These are phyloP conservation scores for Acanthosepion esculentum DNA, from an alignment of 2,888 invertebrate genomes.

Conservation along the genomic window DNA sequence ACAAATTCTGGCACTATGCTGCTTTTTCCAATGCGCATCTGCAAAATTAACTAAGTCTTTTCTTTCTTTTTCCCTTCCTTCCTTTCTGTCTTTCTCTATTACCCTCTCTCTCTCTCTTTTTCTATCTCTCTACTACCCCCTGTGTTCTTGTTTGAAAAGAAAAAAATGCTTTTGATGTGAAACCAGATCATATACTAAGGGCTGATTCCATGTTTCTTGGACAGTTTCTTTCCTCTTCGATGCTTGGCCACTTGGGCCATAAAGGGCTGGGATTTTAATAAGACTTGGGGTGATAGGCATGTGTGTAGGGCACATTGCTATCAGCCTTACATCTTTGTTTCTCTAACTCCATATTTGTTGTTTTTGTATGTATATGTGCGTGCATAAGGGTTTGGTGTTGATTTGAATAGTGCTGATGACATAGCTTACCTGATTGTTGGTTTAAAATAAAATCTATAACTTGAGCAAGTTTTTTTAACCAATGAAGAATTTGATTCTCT, in stretches of 20 bases:
- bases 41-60: not conserved
- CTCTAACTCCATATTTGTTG: not conserved
- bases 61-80: not conserved
- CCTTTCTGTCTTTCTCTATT: too few species aligned
- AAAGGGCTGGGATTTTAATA: slow-evolving; percentile 15
- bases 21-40: not conserved
- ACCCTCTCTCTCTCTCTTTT: not conserved
- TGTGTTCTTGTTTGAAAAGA: too few species aligned
- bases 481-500: not conserved
- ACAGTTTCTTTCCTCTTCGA: not conserved
- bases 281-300: not conserved
- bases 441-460: not conserved
- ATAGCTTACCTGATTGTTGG: not conserved
- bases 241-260: not conserved
- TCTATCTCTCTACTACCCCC: not conserved
- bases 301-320: slow-evolving; percentile 1
- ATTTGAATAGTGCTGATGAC: not conserved
- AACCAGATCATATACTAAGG: not conserved
- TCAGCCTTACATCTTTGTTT: not conserved
- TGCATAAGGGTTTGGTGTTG: not conserved
- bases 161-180: not conserved
- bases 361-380: not conserved
- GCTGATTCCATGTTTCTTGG: not conserved
- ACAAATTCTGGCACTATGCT: not conserved
- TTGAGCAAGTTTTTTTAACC: not conserved